A percentile compares a stretch with the other conserved stretches of the same genome.
Conservation (phyloP, 2,113 vertebrate genomes). For the Sardina pilchardus region DNA sequence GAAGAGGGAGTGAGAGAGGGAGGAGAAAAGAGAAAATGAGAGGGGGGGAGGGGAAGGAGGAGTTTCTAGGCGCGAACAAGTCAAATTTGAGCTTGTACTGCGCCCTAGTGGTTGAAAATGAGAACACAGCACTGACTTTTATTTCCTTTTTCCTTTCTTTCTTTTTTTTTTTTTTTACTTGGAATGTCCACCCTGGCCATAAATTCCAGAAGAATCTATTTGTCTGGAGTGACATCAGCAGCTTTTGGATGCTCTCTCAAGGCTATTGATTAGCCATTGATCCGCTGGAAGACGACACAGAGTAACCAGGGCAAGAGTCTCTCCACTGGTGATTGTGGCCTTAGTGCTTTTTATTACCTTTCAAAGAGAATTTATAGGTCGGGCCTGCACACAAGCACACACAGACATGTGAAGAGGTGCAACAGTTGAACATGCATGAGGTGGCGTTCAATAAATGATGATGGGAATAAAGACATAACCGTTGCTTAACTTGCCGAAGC, state of each 20-base stretch:
- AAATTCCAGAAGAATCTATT: constrained; percentile 19
- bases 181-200: constrained; percentile 16
- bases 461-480: not conserved
- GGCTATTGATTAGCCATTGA: constrained; percentile 4
- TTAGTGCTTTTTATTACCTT: constrained; percentile 19
- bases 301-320: constrained; percentile 10
- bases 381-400: not conserved
- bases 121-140: constrained; percentile 35
- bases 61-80: not conserved
- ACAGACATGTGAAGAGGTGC: not conserved
- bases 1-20: constrained; percentile 25
- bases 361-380: not conserved
- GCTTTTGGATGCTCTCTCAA: constrained; percentile 5
- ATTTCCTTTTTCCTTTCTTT: not conserved
- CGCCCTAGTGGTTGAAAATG: constrained; percentile 47
- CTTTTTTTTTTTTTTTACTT: not conserved
- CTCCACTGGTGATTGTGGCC: constrained; percentile 11
- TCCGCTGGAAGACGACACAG: not conserved
- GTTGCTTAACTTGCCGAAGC: not conserved
- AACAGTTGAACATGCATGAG: not conserved
- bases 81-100: constrained; percentile 53
- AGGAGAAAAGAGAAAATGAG: not conserved
- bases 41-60: constrained; percentile 20
- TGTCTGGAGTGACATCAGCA: constrained; percentile 27
- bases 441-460: not conserved